Conservation (phyloP, 1,140 invertebrate species). For the Antheraea pernyi region DNA sequence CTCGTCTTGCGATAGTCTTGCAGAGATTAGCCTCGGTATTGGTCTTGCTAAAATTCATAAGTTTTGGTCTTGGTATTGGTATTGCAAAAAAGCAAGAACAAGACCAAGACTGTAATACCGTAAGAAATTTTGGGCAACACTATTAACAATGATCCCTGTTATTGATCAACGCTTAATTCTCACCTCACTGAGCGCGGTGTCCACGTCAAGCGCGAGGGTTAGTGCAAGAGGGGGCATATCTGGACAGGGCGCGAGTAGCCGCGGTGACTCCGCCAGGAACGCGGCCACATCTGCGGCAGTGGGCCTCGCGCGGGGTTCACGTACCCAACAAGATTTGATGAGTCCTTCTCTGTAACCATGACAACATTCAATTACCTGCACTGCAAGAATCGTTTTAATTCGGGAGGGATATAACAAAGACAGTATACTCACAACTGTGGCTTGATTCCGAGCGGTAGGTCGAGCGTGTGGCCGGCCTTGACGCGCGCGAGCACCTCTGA, state of each 20-base stretch:
- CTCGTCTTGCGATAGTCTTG: too few species aligned
- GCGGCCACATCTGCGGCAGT: conserved; percentile 84
- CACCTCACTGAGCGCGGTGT: conserved; percentile 15
- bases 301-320: conserved; percentile 84
- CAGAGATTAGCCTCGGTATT: too few species aligned
- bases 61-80: too few species aligned
- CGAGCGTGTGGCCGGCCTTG: conserved; percentile 73
- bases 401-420: background rate
- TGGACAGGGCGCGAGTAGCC: conserved; percentile 88
- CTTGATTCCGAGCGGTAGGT: conserved; percentile 88
- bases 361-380: background rate
- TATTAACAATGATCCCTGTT: too few species aligned
- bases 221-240: conserved; percentile 82
- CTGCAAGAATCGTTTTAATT: background rate
- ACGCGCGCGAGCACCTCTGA: conserved; percentile 91
- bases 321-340: conserved; percentile 87
- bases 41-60: too few species aligned
- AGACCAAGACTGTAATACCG: too few species aligned
- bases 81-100: too few species aligned
- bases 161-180: too few species aligned
- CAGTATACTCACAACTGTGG: conserved; percentile 85
- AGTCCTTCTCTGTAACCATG: conserved; percentile 82
- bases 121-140: too few species aligned
- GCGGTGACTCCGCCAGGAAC: conserved; percentile 74
- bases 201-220: conserved; percentile 41